A percentile compares a stretch with the other conserved stretches of the same genome.
Conservation (phyloP, 2,797 vertebrate species). For the Periparus ater region DNA sequence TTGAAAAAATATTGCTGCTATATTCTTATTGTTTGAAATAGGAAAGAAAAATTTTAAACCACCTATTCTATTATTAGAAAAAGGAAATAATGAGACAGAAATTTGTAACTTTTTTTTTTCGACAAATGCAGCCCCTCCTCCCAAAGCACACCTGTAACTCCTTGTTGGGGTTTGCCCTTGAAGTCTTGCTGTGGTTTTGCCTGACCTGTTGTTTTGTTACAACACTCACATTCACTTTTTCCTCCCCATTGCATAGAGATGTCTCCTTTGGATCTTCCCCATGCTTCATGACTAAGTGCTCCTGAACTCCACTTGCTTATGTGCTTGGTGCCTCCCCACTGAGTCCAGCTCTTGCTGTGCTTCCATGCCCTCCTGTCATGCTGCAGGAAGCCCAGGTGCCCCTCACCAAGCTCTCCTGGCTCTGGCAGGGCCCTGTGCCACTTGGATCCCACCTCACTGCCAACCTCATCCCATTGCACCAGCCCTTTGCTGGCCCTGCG, state of each 20-base stretch:
- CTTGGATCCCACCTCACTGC: rapidly evolving
- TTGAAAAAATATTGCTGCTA: background rate
- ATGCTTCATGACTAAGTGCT: background rate
- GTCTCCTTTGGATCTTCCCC: background rate
- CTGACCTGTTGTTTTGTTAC: background rate
- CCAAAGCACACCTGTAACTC: rapidly evolving
- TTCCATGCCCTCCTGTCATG: background rate
- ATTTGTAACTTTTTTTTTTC: background rate
- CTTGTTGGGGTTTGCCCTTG: rapidly evolving
- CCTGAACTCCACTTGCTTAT: background rate
- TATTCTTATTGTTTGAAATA: background rate
- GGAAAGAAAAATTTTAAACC: background rate
- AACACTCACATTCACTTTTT: background rate
- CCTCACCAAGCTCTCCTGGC: rapidly evolving
- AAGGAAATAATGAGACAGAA: background rate
- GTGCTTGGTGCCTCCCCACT: background rate
- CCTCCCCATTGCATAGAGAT: rapidly evolving
- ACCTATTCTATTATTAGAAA: background rate
- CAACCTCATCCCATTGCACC: rapidly evolving
- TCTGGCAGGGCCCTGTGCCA: background rate
- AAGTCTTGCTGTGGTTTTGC: background rate
- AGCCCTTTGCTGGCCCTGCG: background rate
- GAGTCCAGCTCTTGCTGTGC: background rate
- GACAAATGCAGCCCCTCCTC: background rate
- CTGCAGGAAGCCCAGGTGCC: background rate